Base-by-base conservation (phyloP, 2,113 vertebrate genomes). In the Triplophysa dalaica region DNA sequence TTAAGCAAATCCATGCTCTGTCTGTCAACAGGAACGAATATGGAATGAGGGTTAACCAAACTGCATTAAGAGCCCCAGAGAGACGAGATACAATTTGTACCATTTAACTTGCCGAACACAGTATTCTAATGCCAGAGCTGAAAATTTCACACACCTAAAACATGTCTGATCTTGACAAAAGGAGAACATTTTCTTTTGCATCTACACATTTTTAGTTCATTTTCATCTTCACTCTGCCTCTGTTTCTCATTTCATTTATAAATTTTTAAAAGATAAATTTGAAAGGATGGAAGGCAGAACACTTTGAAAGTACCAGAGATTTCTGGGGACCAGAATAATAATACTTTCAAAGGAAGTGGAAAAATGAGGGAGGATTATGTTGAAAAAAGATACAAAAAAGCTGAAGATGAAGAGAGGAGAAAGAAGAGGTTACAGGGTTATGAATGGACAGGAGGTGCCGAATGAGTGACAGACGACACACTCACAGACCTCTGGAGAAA, bases 341-440 rank as follows among this genome's bases (percentile, higher is more conserved):
- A 63, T 38, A 78, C 67, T 80, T 74, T 81, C 83, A 84, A 79
- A 84, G 64, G 67, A 60, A 52, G 68, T 14, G 56, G 24, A 74
- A 65, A 33, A 63, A 66, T 65, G 45, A 73, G 67, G 70, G 75
- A 69, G 61, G 33, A 84, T 68, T 74, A 84, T 22, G 48, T 38
- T 54, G 21, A 8, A 1, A 26, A 50, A 62, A 54, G 29, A 70
- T 38, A 73, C 16, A 64, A 50, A 52, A 24, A 14, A 38, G 24
- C 38, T 62, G 19, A 82, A 64, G 43, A 45, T 21, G 62, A 33
- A 56, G 69, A 75, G 41, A 84, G 12, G 11, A 12, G 60, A 58
- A 38, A 16, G 73, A 43, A 70, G 60, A 77, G 75, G 76, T 63
- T 64, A 75, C 17, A 21, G 72, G 79, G 79, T 81, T 81, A 80